These are phyloP conservation scores for Agrotis clavis DNA, from an alignment of 2,888 invertebrate species.

Conservation along the genomic window DNA sequence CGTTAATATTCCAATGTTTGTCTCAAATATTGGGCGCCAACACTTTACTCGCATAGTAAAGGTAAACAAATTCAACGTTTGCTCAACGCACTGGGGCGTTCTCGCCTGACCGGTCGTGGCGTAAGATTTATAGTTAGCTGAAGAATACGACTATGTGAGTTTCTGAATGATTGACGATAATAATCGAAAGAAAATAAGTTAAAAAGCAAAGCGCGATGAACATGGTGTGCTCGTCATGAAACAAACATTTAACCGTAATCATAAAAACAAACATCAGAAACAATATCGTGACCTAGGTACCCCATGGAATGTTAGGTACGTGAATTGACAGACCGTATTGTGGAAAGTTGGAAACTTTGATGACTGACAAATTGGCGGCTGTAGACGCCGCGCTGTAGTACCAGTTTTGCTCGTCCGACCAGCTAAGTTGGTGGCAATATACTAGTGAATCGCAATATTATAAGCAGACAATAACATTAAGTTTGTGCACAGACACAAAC, in stretches of 20 bases:
- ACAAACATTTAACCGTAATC: too few species aligned
- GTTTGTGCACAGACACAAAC: slow-evolving; percentile 4
- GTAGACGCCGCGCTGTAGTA: too few species aligned
- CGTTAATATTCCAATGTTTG: slow-evolving; percentile 28
- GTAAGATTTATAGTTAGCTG: slow-evolving; percentile 7
- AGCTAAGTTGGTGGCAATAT: too few species aligned
- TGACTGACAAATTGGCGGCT: too few species aligned
- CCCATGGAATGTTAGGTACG: too few species aligned
- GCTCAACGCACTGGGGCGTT: neutral
- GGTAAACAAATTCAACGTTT: slow-evolving; percentile 38
- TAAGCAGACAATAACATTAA: neutral
- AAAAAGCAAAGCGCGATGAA: too few species aligned
- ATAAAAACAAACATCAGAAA: too few species aligned
- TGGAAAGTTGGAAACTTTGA: too few species aligned
- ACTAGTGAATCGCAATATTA: neutral
- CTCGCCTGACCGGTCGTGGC: neutral
- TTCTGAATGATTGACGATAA: neutral
- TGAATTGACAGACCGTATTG: too few species aligned
- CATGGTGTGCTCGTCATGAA: too few species aligned
- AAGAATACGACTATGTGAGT: neutral
- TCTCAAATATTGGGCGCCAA: slow-evolving; percentile 21
- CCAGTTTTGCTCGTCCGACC: too few species aligned
- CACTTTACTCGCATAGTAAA: slow-evolving; percentile 28
- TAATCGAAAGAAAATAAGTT: neutral
- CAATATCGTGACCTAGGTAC: too few species aligned